These are phyloP conservation scores for Ceramica pisi DNA, from an alignment of 2,888 invertebrate species.

Conservation along the genomic window DNA sequence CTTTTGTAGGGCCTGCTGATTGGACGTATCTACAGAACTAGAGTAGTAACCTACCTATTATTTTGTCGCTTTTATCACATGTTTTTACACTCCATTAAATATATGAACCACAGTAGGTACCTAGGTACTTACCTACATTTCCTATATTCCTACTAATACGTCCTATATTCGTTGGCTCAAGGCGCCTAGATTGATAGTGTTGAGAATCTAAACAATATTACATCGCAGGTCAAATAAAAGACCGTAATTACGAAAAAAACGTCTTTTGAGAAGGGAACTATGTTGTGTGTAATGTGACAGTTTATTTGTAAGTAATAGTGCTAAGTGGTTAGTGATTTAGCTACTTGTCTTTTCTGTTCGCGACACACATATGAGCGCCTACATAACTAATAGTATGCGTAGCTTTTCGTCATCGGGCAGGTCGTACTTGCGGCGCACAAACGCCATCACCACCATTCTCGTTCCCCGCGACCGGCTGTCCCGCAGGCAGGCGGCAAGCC, in stretches of 20 bases:
- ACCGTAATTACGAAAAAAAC: background rate
- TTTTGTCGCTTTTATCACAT: background rate
- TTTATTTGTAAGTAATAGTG: constrained; percentile 32
- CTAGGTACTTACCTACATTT: no score
- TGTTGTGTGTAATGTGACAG: background rate
- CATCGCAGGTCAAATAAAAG: background rate
- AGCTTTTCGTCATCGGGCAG: constrained; percentile 73
- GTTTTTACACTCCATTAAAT: background rate
- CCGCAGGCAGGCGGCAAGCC: constrained; percentile 22
- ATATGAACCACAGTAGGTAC: background rate
- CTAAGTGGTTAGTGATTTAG: constrained; percentile 37
- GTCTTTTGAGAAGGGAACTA: background rate
- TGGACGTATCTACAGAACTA: background rate
- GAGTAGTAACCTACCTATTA: background rate
- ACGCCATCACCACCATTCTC: constrained; percentile 76
- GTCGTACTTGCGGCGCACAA: constrained; percentile 64
- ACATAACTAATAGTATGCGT: constrained; percentile 66
- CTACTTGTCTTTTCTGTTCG: constrained; percentile 38
- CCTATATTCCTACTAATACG: background rate
- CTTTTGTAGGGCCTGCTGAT: no score
- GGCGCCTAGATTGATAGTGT: background rate
- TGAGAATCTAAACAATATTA: background rate
- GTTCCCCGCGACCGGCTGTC: constrained; percentile 71
- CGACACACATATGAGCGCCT: constrained; percentile 54
- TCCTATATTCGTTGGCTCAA: background rate